Evolutionary conservation across 2,888 invertebrate species (phyloP), one percentile per base, ranked within the genome.

Genomic region (Allacma fusca): DNA sequence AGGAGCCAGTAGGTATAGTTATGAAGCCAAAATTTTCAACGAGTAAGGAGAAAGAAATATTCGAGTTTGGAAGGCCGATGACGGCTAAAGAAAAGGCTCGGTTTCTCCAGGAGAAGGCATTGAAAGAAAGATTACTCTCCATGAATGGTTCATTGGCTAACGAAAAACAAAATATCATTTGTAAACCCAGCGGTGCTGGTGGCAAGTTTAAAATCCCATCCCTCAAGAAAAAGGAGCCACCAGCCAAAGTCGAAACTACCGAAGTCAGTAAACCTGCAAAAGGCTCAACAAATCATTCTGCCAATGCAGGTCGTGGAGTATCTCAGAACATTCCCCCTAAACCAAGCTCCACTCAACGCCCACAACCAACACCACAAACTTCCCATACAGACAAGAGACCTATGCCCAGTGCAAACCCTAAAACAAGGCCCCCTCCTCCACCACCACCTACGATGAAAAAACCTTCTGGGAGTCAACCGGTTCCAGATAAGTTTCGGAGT

Each of bases 1-100:
- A 80, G 29, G 81, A 82, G 70, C 81, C 84, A 29, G 73, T 81
- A 50, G 34, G 67, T 4, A 44, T 78, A 28, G 24, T 68, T 7
- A 70, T 77, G 29, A 24, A n/a, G n/a, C n/a, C 71, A 5, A 44
- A 44, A 19, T 43, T 69, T 1, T 65, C 70, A 44, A 57, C 71
- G 1, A 40, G 26, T 12, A 62, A 26, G 26, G 82, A 83, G 26
- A 81, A 81, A 34, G 80, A 82, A 19, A 80, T 81, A 9, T 84
- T 83, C 78, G 82, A 91, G 79, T 89, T 90, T 0, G 94, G 93
- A 82, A 89, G 93, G 64, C 88, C 91, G 16, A 91, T 95, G 89
- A 95, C 95, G 0, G 93, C 93, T 83, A 93, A 91, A 83, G 94
- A 96, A 85, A 93, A 90, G 85, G 88, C 89, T 65, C 94, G 94